These are phyloP conservation scores for Myopa tessellatipennis DNA, from an alignment of 2,888 invertebrate genomes.

Conservation along the genomic window DNA sequence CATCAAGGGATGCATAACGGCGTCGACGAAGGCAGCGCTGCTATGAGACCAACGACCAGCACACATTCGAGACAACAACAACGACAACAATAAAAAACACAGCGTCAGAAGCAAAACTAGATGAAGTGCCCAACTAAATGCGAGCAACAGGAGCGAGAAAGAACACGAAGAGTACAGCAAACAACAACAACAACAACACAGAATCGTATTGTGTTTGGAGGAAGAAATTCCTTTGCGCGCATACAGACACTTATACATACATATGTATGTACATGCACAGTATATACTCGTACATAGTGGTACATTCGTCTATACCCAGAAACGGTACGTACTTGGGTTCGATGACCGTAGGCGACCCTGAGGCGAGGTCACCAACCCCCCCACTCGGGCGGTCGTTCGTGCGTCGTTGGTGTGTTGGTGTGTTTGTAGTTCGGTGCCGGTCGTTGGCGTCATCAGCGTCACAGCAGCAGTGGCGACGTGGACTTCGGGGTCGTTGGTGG, in stretches of 20 bases:
- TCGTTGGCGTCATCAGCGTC: constrained; percentile 14
- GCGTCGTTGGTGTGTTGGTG: constrained; percentile 23
- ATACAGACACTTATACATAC: constrained; percentile 15
- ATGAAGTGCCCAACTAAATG: background rate
- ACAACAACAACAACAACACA: background rate
- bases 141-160: background rate
- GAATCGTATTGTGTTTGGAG: too few relatives aligned
- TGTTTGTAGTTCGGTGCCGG: constrained; percentile 34
- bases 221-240: constrained; percentile 21
- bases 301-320: background rate
- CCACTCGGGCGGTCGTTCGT: constrained; percentile 49
- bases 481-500: constrained; percentile 63
- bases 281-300: background rate
- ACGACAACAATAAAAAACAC: background rate
- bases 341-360: constrained; percentile 69
- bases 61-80: constrained; percentile 54
- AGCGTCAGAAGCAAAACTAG: background rate
- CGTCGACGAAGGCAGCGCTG: constrained; percentile 18
- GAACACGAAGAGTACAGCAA: background rate
- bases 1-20: constrained; percentile 25
- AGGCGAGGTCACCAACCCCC: constrained; percentile 69
- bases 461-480: constrained; percentile 1
- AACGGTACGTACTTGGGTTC: constrained; percentile 54
- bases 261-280: background rate
- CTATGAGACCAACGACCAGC: constrained; percentile 60